A percentile compares a stretch with the other conserved stretches of the same genome.
Conservation (phyloP, 1,140 invertebrate species). For the Dinoponera quadriceps region DNA sequence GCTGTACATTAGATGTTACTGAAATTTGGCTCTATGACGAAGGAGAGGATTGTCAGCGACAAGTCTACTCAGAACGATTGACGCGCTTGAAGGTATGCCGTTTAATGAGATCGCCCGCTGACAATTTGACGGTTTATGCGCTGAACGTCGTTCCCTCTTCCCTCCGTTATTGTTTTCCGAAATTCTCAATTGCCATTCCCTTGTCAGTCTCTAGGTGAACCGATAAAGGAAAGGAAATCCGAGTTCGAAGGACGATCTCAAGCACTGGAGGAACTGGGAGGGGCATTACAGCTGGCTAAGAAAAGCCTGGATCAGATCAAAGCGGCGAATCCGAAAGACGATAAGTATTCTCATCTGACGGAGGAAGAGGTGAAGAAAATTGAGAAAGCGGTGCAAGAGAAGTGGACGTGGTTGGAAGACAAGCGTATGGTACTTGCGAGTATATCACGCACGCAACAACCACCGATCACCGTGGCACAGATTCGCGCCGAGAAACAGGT, state of each 20-base stretch:
- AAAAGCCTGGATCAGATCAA: conserved; percentile 91
- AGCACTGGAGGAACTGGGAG: conserved; percentile 92
- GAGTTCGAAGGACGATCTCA: conserved; percentile 92
- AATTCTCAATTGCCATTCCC: conserved; percentile 30
- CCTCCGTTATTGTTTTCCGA: neutral
- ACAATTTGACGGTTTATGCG: neutral
- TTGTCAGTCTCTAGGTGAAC: conserved; percentile 91
- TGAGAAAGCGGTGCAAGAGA: conserved; percentile 86
- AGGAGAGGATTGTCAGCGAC: conserved; percentile 96
- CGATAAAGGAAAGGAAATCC: conserved; percentile 91
- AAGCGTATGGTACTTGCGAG: conserved; percentile 88
- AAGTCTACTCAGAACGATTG: conserved; percentile 91
- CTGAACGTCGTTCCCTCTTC: neutral
- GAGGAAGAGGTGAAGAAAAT: conserved; percentile 92
- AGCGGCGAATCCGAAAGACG: conserved; percentile 86
- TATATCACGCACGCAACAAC: conserved; percentile 88
- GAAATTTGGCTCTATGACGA: conserved; percentile 98
- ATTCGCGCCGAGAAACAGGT: conserved; percentile 91
- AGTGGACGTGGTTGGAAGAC: conserved; percentile 90
- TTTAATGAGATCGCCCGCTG: neutral
- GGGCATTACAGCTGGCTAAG: conserved; percentile 90
- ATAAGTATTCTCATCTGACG: conserved; percentile 94
- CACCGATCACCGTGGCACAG: conserved; percentile 91
- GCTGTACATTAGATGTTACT: conserved; percentile 91
- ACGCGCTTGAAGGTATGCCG: conserved; percentile 87